phyloP scores from a whole-genome alignment of 1,140 invertebrate species.

The Hormaphis cornu region DNA sequence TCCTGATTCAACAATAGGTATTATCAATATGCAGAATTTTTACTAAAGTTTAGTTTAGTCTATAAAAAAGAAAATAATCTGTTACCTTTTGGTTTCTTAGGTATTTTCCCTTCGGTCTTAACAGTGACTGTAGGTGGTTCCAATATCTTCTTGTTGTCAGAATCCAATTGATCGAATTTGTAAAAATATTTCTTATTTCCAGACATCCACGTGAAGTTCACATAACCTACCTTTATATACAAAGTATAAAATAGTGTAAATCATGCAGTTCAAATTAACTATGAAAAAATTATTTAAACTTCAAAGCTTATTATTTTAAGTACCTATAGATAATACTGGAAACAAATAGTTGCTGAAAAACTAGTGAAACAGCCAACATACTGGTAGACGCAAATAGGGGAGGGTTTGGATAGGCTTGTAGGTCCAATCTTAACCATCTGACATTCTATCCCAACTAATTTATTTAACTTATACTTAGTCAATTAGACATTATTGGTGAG shows the following conservation, averaged over 20 bases:
- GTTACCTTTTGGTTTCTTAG: slow-evolving; percentile 69
- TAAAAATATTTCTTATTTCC: slow-evolving; percentile 77
- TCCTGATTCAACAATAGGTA: no score
- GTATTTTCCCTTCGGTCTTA: slow-evolving; percentile 70
- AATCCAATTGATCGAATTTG: slow-evolving; percentile 73
- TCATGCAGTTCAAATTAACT: background rate
- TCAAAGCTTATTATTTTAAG: background rate
- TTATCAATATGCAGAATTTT: no score
- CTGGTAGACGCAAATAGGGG: no score
- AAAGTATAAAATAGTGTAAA: no score
- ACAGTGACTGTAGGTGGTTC: slow-evolving; percentile 79
- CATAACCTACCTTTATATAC: slow-evolving; percentile 49
- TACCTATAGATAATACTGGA: no score
- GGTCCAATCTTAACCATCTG: no score
- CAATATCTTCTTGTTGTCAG: slow-evolving; percentile 70
- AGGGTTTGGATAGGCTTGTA: no score
- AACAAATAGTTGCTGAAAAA: no score
- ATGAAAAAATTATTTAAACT: background rate
- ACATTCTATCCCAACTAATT: no score
- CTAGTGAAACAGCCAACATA: no score
- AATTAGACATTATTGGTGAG: no score
- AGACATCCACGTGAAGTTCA: slow-evolving; percentile 88
- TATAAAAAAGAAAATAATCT: background rate
- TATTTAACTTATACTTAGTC: no score
- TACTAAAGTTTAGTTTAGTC: background rate